Conservation (phyloP, 2,888 invertebrate genomes). For the Amphimallon solstitiale region DNA sequence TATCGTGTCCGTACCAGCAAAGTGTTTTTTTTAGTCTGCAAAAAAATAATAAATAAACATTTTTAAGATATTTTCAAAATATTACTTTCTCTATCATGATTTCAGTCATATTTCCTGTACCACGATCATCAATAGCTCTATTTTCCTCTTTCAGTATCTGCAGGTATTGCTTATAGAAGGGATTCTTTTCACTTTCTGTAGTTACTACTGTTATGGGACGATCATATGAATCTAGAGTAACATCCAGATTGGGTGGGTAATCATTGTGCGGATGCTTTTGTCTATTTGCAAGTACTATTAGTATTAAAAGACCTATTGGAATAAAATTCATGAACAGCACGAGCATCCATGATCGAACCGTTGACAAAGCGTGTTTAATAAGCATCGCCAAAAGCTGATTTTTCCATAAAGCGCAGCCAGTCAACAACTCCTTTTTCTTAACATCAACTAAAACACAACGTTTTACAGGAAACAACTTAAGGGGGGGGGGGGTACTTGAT, state of each 20-base stretch:
- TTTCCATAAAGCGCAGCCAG: conserved; percentile 48
- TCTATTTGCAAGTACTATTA: conserved; percentile 71
- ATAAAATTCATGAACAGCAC: conserved; percentile 74
- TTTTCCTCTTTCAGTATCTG: conserved; percentile 46
- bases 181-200: conserved; percentile 45
- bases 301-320: conserved; percentile 72
- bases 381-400: conserved; percentile 62
- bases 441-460: conserved; percentile 55
- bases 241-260: conserved; percentile 67
- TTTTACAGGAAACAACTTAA: too few relatives aligned
- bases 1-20: conserved; percentile 55
- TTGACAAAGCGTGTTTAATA: conserved; percentile 58
- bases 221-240: conserved; percentile 66
- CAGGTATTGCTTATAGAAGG: conserved; percentile 55
- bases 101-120: conserved; percentile 55
- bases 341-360: conserved; percentile 74
- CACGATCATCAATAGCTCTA: conserved; percentile 30
- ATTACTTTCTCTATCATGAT: conserved; percentile 64
- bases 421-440: conserved; percentile 47
- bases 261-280: conserved; percentile 63
- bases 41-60: conserved; percentile 4
- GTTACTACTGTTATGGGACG: conserved; percentile 58
- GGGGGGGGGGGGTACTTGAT: too few relatives aligned
- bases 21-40: conserved; percentile 44
- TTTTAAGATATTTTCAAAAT: conserved; percentile 6